Evolutionary conservation across 2,888 invertebrate species (phyloP), one percentile per base, ranked within the genome.

Genomic region (Odontocolon sp.): DNA sequence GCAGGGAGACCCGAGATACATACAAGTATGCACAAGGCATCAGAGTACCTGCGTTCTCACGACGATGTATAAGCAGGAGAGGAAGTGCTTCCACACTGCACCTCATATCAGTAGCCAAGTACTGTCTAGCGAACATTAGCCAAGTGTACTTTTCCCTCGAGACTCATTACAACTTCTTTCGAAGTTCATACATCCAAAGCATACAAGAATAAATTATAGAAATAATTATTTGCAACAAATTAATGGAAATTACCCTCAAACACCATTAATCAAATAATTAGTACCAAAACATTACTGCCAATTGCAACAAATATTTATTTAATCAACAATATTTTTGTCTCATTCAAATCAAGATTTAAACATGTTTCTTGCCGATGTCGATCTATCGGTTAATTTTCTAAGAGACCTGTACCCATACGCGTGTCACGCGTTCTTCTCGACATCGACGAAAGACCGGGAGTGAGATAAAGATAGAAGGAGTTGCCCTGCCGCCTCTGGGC

Each of bases 401-500:
- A 8, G 36, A 16, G 28, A 54, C 31, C 47, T 71, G 63, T 63
- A 47, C 54, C 14, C 36, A 14, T n/a, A 33, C 11, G 23, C 11
- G 36, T 26, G 40, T 42, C 38, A 21, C 31, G 38, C 28, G 38
- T 40, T 11, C 59, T 40, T 59, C 36, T 21, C 56, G 21, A 45
- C 33, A 33, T 33, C 66, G 26, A 42, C 50, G 33, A 59, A 67
- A 54, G 63, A 47, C 33, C 67, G 45, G 8, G 45, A 23, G 52
- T 31, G 36, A 23, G n/a, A n/a, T n/a, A n/a, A n/a, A n/a, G n/a
- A n/a, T n/a, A 52, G 57, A 16, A 40, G 57, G 31, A 64, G 69
- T 70, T 59, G 52, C 57, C 50, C 57, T 28, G 69, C 50, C 42
- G 52, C 57, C 75, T 64, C 66, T 54, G 75, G 70, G 66, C 59